Evolutionary conservation across 2,797 vertebrate genomes (phyloP).

Genomic region (Microcaecilia unicolor): DNA sequence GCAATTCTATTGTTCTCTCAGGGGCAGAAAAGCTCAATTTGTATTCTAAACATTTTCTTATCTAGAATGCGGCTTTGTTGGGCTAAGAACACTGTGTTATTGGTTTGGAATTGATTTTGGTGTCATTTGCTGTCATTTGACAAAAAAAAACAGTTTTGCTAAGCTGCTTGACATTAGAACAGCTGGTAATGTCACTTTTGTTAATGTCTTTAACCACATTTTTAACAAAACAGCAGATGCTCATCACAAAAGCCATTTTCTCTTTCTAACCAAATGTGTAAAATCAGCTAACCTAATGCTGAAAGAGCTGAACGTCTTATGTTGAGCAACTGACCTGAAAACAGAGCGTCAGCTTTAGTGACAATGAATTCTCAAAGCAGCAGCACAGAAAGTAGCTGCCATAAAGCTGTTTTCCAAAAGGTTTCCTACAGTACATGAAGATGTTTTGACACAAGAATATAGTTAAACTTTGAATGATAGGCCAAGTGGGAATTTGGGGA

Average conservation of each 20-base stretch:
- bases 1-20: conserved; percentile 9
- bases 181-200: conserved; percentile 65
- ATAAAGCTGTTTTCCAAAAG: neutral
- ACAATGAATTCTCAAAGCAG: conserved; percentile 1
- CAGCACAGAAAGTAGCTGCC: neutral
- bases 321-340: conserved; percentile 24
- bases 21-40: conserved; percentile 33
- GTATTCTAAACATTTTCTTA: conserved; percentile 36
- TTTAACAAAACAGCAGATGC: conserved; percentile 78
- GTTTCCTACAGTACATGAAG: neutral
- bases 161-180: conserved; percentile 61
- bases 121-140: conserved; percentile 61
- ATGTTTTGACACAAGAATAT: too few species aligned
- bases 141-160: conserved; percentile 59
- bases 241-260: conserved; percentile 69
- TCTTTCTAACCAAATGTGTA: conserved; percentile 48
- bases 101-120: conserved; percentile 59
- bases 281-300: conserved; percentile 32
- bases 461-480: too few species aligned
- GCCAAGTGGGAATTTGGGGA: too few species aligned
- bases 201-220: conserved; percentile 69
- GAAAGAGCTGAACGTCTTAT: conserved; percentile 16
- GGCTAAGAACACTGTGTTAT: conserved; percentile 42
- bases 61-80: conserved; percentile 24
- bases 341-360: neutral